Evolutionary conservation across 2,888 invertebrate genomes (phyloP), one percentile per base, ranked within the genome.

Genomic region (Aphodius sticticus): DNA sequence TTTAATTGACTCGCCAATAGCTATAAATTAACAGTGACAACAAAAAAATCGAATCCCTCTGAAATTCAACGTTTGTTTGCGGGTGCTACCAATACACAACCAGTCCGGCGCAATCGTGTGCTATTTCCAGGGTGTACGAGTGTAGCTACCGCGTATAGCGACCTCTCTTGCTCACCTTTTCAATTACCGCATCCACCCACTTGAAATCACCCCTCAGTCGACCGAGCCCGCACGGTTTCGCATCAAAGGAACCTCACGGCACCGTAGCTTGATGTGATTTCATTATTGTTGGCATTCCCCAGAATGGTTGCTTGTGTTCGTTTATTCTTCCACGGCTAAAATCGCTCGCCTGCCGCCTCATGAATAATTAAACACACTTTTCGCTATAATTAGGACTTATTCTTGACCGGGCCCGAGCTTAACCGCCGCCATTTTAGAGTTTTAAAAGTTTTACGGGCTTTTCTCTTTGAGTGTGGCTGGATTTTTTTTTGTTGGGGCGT

Each of bases 361-460:
- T 53, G 53, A 53, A 53, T 53, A 53, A 53, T 53, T 53, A 53
- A 53, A 53, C 53, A 53, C 53, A 53, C 53, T 53, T 53, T 53
- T 53, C 53, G 53, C 53, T 12, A 53, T 53, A 53, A 53, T 53
- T 53, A 53, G 53, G 53, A 53, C 53, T 53, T 53, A 53, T 53
- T 53, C 53, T 53, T 53, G 53, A 53, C 53, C 53, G 53, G 53
- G 53, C 1, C 3, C 9, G 12, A 53, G 53, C 53, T 53, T 53
- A 53, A 53, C 53, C 1, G 53, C 53, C 9, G 12, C 7, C 53
- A 53, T 53, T 53, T 53, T 53, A 12, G 12, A 53, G 53, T 53
- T 53, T 53, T 53, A 53, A 12, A 12, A 53, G 53, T 53, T 53
- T 53, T 53, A 12, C 1, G 53, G 53, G 26, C 1, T 26, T 26